These are phyloP conservation scores for Amia ocellicauda DNA, from an alignment of 2,113 vertebrate genomes.

Conservation along the genomic window DNA sequence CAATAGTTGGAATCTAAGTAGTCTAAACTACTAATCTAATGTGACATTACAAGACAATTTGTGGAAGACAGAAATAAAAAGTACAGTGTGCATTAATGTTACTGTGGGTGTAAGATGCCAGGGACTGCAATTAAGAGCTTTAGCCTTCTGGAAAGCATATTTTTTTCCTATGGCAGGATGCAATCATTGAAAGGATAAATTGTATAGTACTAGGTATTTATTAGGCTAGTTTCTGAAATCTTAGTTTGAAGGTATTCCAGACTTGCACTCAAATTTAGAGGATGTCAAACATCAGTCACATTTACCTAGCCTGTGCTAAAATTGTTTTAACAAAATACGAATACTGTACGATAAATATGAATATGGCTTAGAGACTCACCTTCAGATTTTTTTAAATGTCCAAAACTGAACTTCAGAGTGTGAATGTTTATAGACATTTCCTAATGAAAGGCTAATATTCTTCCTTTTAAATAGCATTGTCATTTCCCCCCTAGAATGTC, in stretches of 20 bases:
- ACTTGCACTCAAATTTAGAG: slow-evolving; percentile 9
- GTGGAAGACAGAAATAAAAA: slow-evolving; percentile 69
- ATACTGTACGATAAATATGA: no score
- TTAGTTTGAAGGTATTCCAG: slow-evolving; percentile 37
- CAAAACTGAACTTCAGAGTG: no score
- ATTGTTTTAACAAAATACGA: no score
- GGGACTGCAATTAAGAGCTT: slow-evolving; percentile 71
- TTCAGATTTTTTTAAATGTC: no score
- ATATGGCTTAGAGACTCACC: no score
- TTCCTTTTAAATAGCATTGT: no score
- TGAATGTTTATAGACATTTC: no score
- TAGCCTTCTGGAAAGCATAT: slow-evolving; percentile 61
- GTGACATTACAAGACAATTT: slow-evolving; percentile 62
- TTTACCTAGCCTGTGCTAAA: no score
- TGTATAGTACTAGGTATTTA: slow-evolving; percentile 49
- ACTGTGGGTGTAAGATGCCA: slow-evolving; percentile 66
- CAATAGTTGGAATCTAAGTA: slow-evolving; percentile 65
- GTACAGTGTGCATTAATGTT: slow-evolving; percentile 61
- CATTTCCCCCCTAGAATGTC: no score
- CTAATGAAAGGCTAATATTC: no score
- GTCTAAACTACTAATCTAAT: slow-evolving; percentile 71
- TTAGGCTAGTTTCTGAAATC: slow-evolving; percentile 38
- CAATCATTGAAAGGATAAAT: slow-evolving; percentile 63
- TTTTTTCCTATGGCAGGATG: slow-evolving; percentile 50
- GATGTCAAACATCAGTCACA: no score